Evolutionary conservation across 23 tunicate genomes (phyloP).

Genomic region (Styela plicata): DNA sequence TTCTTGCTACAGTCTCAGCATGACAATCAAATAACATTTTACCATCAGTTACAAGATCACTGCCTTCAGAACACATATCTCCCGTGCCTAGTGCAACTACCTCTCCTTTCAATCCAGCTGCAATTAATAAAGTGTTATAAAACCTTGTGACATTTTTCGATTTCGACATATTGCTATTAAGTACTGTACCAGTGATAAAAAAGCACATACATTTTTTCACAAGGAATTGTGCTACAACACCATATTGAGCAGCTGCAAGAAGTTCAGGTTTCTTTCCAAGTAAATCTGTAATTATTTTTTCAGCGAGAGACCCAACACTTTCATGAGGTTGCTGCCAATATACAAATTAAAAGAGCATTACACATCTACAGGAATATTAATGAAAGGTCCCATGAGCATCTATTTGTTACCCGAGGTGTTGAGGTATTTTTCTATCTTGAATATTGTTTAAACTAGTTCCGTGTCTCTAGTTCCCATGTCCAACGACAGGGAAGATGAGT

Average conservation of each 20-base stretch:
- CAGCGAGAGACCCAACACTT: slow-evolving; percentile 20
- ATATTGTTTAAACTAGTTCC: no score
- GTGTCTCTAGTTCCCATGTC: no score
- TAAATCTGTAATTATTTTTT: not conserved
- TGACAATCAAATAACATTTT: slow-evolving; percentile 17
- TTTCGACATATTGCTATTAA: no score
- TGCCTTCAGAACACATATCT: slow-evolving; percentile 1
- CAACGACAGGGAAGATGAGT: no score
- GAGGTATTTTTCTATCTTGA: no score
- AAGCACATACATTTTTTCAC: slow-evolving; percentile 13
- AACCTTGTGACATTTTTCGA: no score
- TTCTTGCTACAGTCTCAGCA: slow-evolving; percentile 30
- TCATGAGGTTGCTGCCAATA: slow-evolving; percentile 5
- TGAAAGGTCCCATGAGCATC: not conserved
- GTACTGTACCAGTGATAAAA: no score
- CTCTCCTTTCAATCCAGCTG: slow-evolving; percentile 9
- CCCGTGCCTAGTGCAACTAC: slow-evolving; percentile 29
- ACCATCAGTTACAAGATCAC: not conserved
- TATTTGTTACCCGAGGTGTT: not conserved
- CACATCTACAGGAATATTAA: not conserved
- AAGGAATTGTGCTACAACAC: slow-evolving; percentile 4
- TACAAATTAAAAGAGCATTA: not conserved
- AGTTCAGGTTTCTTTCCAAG: not conserved
- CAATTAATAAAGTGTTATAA: no score
- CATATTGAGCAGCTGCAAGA: not conserved